Conservation (phyloP, 2,797 vertebrate genomes). For the Clarias fuscus region DNA sequence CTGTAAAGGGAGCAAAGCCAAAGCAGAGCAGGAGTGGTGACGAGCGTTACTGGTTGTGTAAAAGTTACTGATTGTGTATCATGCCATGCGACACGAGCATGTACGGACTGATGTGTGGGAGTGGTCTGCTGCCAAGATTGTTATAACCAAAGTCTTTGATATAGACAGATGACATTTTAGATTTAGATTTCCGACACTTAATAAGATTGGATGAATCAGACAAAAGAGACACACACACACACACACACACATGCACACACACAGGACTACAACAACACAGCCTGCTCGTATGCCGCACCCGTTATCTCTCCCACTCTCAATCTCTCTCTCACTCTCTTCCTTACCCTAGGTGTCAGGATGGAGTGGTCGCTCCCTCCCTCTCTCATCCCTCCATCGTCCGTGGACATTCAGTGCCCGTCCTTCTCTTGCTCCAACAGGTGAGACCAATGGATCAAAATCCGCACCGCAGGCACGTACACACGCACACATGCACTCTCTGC, state of each 20-base stretch:
- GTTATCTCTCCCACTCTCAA: background rate
- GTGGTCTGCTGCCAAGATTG: background rate
- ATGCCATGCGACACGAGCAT: slow-evolving; percentile 3
- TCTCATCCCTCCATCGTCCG: slow-evolving; percentile 33
- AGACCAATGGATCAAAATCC: slow-evolving; percentile 21
- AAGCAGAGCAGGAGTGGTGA: background rate
- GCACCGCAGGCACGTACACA: slow-evolving; percentile 28
- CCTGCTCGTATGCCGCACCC: slow-evolving; percentile 45
- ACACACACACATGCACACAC: background rate
- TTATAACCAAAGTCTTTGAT: background rate
- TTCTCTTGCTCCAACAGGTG: slow-evolving; percentile 38
- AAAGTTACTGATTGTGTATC: background rate
- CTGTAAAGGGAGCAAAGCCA: background rate
- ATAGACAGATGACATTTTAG: background rate
- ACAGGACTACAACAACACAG: slow-evolving; percentile 47
- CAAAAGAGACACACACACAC: too few species aligned
- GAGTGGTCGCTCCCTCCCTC: slow-evolving; percentile 11
- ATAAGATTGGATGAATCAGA: background rate
- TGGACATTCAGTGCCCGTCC: slow-evolving; percentile 47
- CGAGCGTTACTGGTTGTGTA: background rate
- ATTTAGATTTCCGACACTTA: background rate
- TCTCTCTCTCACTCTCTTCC: background rate
- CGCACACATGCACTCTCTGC: slow-evolving; percentile 35
- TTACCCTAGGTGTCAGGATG: slow-evolving; percentile 1
- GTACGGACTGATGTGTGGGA: background rate